Base-by-base conservation (phyloP, 2,113 vertebrate genomes). In the Otus sunia region DNA sequence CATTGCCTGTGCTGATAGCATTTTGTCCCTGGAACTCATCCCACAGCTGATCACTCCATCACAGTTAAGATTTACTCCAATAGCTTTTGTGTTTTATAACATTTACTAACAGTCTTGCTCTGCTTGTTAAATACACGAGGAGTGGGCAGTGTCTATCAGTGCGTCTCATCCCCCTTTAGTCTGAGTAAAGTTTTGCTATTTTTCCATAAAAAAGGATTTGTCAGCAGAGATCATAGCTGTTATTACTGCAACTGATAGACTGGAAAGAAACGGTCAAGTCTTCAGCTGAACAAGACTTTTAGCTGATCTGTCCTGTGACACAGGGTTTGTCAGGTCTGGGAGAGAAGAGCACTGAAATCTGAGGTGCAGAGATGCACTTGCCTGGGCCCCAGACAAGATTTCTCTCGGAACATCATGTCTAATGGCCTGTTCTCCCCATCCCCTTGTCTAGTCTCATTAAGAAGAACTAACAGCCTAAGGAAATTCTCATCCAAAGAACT, bases 21-120 rank as follows among this genome's bases (percentile, higher is more conserved):
- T 76, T 94, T 94, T 82, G 81, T 92, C 81, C 58, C 88, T 83
- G 45, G 73, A 89, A 85, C 69, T 76, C 15, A 0, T 75, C 94
- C 64, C 92, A 80, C 90, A 58, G 79, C 1, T 82, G 87, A 92
- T 91, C 71, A 36, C 78, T 92, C 86, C 75, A 73, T 64, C 67
- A 66, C 37, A n/a, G 47, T 71, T 29, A 45, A 86, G 72, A 75
- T 88, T 88, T 73, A 73, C 89, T 74, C 82, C 82, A 52, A 45
- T 9, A 32, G 68, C 47, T 69, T 52, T 29, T 29, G 49, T 76
- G 68, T 49, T 86, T 78, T 67, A 3, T 21, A 59, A 64, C 88
- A 58, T 41, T 90, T 39, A 27, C 59, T 74, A 53, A 52, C 73
- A 85, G 73, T 10, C 72, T 49, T 21, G 18, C 53, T 86, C 62